Base-by-base conservation (phyloP, 2,797 vertebrate genomes). In the Phrynocephalus vlangalii region DNA sequence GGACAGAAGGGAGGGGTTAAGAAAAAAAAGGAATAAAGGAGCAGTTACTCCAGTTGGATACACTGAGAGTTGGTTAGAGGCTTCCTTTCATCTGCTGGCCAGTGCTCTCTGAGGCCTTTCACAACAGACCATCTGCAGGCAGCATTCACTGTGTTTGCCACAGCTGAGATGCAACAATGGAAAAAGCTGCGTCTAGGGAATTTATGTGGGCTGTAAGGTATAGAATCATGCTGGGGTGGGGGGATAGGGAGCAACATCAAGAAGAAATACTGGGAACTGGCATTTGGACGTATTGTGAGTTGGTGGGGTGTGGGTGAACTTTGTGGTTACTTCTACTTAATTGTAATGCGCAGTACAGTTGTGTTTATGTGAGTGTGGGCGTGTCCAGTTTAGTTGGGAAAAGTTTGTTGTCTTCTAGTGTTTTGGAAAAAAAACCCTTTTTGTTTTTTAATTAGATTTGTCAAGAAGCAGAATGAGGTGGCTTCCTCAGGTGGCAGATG, bases 1-100 rank as follows among this genome's bases (percentile, higher is more conserved):
- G 2, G 5, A 16, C 22, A 4, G 38, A 52, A 6, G 26, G 63
- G 28, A n/a, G 15, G 67, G 15, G 11, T 7, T 8, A 16, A 10
- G 1, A 9, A 13, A 9, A 15, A 26, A 13, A 44, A 28, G 79
- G 20, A 70, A 1, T 5, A 8, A n/a, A 0, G 7, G 0, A 9
- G 7, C 6, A 16, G 20, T 66, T 38, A 26, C 38, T 84, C 56
- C 16, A 66, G 33, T 20, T 48, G 60, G 6, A 48, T 28, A 20
- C 76, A n/a, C 18, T 75, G 63, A 9, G 30, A 28, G 7, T 38
- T 80, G 30, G 30, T 24, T 75, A 38, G 22, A 44, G 60, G 33
- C 20, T 48, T 66, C 18, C 26, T 48, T n/a, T 44, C 22, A 11
- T 6, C 24, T 6, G 30, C 50, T 56, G 52, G 52, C 16, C 10